phyloP scores from a whole-genome alignment of 64 coral and sea anemone genomes.

The Acropora yongei region DNA sequence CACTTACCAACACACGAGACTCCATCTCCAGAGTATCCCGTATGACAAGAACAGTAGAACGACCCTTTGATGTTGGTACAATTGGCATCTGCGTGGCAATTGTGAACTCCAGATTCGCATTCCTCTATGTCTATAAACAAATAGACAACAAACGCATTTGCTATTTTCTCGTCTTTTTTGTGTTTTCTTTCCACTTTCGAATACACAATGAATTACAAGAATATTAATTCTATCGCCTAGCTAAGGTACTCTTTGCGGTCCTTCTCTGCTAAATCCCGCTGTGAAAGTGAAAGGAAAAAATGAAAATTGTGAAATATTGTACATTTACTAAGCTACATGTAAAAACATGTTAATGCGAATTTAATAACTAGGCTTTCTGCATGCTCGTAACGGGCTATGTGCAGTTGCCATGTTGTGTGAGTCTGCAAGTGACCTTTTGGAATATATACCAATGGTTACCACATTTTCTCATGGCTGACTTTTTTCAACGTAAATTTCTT shows the following conservation, averaged over 20 bases:
- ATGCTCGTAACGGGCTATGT: no score
- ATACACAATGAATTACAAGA: no score
- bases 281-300: constrained; percentile 4
- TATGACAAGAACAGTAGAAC: constrained; percentile 77
- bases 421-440: no score
- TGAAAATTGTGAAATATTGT: neutral
- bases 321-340: neutral
- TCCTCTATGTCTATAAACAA: constrained; percentile 68
- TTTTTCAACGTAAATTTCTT: no score
- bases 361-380: neutral
- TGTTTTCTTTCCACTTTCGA: neutral
- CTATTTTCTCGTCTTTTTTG: neutral
- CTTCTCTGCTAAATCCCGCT: neutral
- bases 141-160: neutral
- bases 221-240: no score
- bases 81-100: constrained; percentile 76
- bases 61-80: constrained; percentile 84
- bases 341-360: neutral
- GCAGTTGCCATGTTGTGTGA: no score
- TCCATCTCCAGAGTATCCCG: constrained; percentile 79
- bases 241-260: no score
- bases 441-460: no score
- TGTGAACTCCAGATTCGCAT: constrained; percentile 45
- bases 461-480: no score
- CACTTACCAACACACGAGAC: constrained; percentile 53